Conservation (phyloP, 2,888 invertebrate species). For the Dorcus hopei region DNA sequence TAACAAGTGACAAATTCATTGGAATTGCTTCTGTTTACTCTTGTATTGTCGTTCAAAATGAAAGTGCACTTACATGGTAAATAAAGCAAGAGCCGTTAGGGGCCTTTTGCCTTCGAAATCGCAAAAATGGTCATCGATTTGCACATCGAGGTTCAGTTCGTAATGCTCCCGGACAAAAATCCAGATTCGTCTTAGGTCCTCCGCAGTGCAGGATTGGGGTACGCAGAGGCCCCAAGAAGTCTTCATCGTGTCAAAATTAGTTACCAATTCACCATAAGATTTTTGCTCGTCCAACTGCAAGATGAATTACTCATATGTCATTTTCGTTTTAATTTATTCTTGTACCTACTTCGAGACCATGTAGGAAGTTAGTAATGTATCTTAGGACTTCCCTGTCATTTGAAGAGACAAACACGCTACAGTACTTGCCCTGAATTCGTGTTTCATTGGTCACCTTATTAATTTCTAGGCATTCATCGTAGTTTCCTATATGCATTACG, state of each 20-base stretch:
- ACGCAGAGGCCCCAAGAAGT: slow-evolving; percentile 14
- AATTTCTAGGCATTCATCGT: slow-evolving; percentile 22
- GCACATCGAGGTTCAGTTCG: slow-evolving; percentile 5
- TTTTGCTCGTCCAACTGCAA: slow-evolving; percentile 1
- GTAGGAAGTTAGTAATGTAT: background rate
- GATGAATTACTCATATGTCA: background rate
- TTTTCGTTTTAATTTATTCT: background rate
- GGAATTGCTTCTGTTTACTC: background rate
- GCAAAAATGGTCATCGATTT: slow-evolving; percentile 10
- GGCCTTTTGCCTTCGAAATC: slow-evolving; percentile 7
- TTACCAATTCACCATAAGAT: background rate
- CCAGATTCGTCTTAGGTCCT: slow-evolving; percentile 5
- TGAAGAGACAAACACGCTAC: slow-evolving; percentile 9
- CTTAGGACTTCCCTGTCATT: background rate
- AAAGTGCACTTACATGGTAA: slow-evolving; percentile 9
- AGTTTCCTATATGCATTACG: slow-evolving; percentile 23
- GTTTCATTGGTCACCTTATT: background rate
- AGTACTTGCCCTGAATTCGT: slow-evolving; percentile 12
- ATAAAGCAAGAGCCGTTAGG: slow-evolving; percentile 1
- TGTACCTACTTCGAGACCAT: slow-evolving; percentile 4
- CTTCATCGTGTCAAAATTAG: background rate
- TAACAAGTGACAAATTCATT: too few species aligned
- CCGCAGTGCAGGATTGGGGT: slow-evolving; percentile 7
- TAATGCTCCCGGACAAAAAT: slow-evolving; percentile 2
- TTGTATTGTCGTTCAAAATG: background rate